Evolutionary conservation across 2,797 vertebrate genomes (phyloP).

Genomic region (Pseudopleuronectes americanus): DNA sequence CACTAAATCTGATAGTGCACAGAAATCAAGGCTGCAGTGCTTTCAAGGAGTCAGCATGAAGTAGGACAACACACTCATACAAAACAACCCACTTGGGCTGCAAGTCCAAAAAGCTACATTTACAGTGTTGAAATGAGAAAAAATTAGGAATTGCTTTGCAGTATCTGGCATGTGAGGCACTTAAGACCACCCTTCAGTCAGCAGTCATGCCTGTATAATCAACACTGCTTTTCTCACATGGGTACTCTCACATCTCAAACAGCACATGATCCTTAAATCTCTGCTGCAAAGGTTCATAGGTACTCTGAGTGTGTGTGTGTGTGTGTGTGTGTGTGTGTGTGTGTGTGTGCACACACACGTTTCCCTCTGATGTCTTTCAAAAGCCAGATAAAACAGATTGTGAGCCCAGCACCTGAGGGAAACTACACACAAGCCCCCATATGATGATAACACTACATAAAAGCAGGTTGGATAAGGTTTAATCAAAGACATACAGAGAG

Average conservation of each 20-base stretch:
- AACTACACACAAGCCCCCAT: slow-evolving; percentile 10
- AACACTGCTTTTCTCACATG: slow-evolving; percentile 23
- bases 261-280: slow-evolving; percentile 35
- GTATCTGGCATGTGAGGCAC: slow-evolving; percentile 25
- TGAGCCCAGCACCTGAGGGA: slow-evolving; percentile 21
- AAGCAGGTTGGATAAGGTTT: slow-evolving; percentile 19
- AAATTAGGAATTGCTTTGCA: slow-evolving; percentile 14
- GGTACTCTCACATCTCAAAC: slow-evolving; percentile 21
- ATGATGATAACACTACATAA: slow-evolving; percentile 20
- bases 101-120: slow-evolving; percentile 15
- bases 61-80: slow-evolving; percentile 16
- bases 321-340: slow-evolving; percentile 14
- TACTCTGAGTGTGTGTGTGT: neutral
- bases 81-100: slow-evolving; percentile 12
- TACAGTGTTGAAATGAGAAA: slow-evolving; percentile 28
- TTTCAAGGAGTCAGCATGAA: slow-evolving; percentile 46
- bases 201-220: slow-evolving; percentile 39
- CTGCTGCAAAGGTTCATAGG: slow-evolving; percentile 11
- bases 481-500: slow-evolving; percentile 19
- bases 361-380: slow-evolving; percentile 32
- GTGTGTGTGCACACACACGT: slow-evolving; percentile 6
- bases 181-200: slow-evolving; percentile 44
- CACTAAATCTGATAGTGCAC: slow-evolving; percentile 54
- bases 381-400: slow-evolving; percentile 37
- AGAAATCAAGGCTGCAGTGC: slow-evolving; percentile 28